These are phyloP conservation scores for Amphibalanus amphitrite DNA, from an alignment of 1,140 invertebrate genomes.

Conservation along the genomic window DNA sequence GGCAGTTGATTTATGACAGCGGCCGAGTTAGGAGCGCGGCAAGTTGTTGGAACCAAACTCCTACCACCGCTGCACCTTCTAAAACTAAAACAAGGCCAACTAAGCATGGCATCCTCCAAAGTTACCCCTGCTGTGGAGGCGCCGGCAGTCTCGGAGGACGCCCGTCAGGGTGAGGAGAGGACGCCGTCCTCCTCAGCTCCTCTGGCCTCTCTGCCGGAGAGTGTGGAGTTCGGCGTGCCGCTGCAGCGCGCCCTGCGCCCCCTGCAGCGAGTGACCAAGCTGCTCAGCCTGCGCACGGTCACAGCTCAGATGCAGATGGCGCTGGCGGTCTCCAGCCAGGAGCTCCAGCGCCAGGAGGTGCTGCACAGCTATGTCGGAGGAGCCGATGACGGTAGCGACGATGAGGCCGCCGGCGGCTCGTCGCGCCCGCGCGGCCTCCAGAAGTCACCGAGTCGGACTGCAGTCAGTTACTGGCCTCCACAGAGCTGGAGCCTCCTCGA, in stretches of 20 bases:
- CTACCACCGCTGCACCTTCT: no score
- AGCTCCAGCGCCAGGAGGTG: not conserved
- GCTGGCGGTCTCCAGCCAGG: not conserved
- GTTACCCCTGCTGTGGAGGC: no score
- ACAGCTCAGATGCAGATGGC: not conserved
- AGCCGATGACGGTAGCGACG: not conserved
- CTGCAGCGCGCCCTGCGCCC: not conserved
- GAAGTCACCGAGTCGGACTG: not conserved
- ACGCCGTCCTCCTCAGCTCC: no score
- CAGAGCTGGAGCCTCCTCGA: not conserved
- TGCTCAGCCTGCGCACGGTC: not conserved
- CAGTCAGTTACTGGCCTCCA: not conserved
- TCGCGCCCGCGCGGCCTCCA: not conserved
- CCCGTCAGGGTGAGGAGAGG: not conserved
- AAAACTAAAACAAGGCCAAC: no score
- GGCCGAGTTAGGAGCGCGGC: no score
- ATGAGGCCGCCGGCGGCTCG: not conserved
- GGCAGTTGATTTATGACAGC: no score
- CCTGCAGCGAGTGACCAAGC: not conserved
- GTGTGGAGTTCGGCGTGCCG: not conserved
- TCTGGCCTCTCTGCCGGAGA: not conserved
- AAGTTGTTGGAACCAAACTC: no score
- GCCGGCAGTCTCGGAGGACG: not conserved
- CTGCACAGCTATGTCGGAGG: not conserved
- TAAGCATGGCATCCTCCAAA: no score